A percentile compares a stretch with the other conserved stretches of the same genome.
phyloP scores from a whole-genome alignment of 2,797 vertebrate genomes.

The Nasua narica region DNA sequence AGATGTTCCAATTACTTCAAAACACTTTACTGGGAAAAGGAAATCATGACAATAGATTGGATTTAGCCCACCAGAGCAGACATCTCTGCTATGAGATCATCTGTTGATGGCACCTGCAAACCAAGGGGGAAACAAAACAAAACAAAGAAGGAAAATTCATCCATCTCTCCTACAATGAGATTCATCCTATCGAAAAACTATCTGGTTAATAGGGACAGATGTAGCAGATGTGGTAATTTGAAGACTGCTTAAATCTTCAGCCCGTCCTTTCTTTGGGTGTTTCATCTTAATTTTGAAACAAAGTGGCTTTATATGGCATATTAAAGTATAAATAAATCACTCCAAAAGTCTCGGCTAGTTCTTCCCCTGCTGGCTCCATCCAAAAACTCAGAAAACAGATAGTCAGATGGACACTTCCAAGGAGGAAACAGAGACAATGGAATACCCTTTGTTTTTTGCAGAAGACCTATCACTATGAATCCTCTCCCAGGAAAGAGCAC shows the following conservation, averaged over 20 bases:
- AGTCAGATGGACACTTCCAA: background rate
- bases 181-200: slow-evolving; percentile 51
- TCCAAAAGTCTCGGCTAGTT: background rate
- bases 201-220: slow-evolving; percentile 51
- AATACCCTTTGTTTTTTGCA: background rate
- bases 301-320: slow-evolving; percentile 42
- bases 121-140: background rate
- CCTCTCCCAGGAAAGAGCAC: background rate
- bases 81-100: background rate
- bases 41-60: background rate
- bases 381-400: background rate
- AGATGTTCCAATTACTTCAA: background rate
- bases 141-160: slow-evolving; percentile 34
- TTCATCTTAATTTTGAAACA: slow-evolving; percentile 62
- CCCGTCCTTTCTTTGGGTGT: slow-evolving; percentile 27
- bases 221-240: slow-evolving; percentile 46
- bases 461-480: background rate
- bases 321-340: slow-evolving; percentile 55
- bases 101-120: background rate
- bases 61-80: background rate
- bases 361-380: background rate
- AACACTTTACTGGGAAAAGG: background rate
- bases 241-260: slow-evolving; percentile 57
- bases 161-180: slow-evolving; percentile 43
- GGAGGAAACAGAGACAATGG: background rate